These are phyloP conservation scores for Taeniopygia guttata DNA, from an alignment of 2,797 vertebrate genomes.

Conservation along the genomic window DNA sequence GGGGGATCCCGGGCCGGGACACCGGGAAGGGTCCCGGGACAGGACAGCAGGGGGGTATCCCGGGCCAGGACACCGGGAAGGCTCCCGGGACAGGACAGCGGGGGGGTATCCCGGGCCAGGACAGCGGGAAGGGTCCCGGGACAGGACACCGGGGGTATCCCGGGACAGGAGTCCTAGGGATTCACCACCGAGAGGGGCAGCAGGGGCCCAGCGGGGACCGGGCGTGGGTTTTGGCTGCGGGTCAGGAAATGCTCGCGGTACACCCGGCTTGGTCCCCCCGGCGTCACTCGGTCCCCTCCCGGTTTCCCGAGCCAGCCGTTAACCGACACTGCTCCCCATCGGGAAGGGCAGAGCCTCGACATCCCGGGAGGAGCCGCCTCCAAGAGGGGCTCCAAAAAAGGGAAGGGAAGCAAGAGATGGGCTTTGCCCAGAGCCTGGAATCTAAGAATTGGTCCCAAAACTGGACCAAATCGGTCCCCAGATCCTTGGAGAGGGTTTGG, in stretches of 20 bases:
- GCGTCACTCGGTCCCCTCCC: not conserved
- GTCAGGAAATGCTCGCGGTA: not conserved
- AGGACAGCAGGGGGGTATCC: not conserved
- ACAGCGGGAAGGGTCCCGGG: no score
- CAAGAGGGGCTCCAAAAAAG: not conserved
- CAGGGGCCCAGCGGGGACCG: not conserved
- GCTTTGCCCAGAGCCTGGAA: not conserved
- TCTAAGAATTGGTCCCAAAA: not conserved
- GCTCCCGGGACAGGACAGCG: not conserved
- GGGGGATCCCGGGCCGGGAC: not conserved
- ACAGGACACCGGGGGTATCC: not conserved
- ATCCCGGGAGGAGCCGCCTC: not conserved
- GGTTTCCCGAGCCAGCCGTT: accelerated
- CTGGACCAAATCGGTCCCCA: accelerated
- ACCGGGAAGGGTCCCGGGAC: not conserved
- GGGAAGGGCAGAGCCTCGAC: not conserved
- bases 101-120: no score
- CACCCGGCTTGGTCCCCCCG: accelerated
- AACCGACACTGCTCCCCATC: accelerated
- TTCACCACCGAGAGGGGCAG: no score
- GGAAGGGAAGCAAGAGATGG: accelerated
- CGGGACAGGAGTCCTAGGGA: not conserved
- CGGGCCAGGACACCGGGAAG: not conserved
- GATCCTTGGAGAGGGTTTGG: accelerated
- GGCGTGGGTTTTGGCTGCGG: slow-evolving; percentile 33